Evolutionary conservation across 1,140 invertebrate species (phyloP), one percentile per base, ranked within the genome.

Genomic region (Nasonia vitripennis): DNA sequence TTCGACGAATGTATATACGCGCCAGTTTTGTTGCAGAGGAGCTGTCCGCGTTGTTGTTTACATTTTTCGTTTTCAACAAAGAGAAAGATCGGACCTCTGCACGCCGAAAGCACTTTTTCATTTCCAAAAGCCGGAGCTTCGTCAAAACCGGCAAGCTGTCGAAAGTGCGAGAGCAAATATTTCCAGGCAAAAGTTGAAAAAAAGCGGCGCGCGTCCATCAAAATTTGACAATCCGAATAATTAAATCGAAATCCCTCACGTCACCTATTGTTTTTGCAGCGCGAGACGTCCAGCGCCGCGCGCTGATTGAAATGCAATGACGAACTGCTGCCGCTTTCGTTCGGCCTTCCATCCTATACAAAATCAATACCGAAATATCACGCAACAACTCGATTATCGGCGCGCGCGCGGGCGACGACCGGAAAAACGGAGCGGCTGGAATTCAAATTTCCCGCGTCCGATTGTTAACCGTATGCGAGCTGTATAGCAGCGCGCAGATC

Each of bases 401-500:
- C 0, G 10, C 10, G 10, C 10, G 41, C 41, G 41, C 41, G 17
- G 14, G 12, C 14, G 55, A 7, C 55, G 6, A n/a, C 20, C 55
- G 55, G 20, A 62, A 62, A 62, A 62, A 62, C 17, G 55, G 14
- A 17, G 17, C 6, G 3, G 2, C 55, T 62, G 17, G 17, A 62
- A 62, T 62, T 62, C 55, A 62, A 62, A 62, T 62, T 62, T 62
- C 55, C 55, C 55, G 55, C 55, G 55, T 62, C 6, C 20, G 55
- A 62, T 62, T 62, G n/a, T 62, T 0, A 62, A 62, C 5, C 17
- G 20, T 17, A 17, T 17, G 20, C n/a, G 34, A 37, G 34, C 27
- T 27, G 34, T 37, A 37, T 37, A 37, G 34, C 34, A 34, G 34
- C 27, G 73, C 73, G 62, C 74, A 17, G 71, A 83, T 83, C 37